Conservation (phyloP, 2,113 vertebrate species). For the Steatornis caripensis region DNA sequence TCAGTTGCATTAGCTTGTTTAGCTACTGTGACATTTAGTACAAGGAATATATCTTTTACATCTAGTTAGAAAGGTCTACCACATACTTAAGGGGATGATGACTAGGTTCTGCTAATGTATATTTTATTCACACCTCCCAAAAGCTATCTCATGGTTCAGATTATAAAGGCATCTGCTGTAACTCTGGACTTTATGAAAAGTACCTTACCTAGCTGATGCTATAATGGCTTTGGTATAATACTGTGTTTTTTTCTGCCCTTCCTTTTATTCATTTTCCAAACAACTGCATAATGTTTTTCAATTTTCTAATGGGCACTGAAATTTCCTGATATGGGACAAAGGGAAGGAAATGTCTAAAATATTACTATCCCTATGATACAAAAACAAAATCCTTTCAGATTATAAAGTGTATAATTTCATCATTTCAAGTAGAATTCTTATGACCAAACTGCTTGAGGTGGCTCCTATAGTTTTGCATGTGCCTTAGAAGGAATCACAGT, state of each 20-base stretch:
- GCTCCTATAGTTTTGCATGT: constrained; percentile 13
- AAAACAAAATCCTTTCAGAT: constrained; percentile 50
- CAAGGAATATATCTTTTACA: constrained; percentile 24
- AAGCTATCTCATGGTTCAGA: constrained; percentile 14
- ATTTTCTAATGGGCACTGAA: constrained; percentile 46
- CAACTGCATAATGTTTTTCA: constrained; percentile 22
- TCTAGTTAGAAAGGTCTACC: constrained; percentile 47
- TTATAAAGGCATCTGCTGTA: constrained; percentile 32
- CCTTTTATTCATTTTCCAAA: constrained; percentile 49
- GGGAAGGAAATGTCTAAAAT: constrained; percentile 23
- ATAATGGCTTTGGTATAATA: constrained; percentile 10
- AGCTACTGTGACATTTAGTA: constrained; percentile 64
- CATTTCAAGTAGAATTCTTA: constrained; percentile 48
- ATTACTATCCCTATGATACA: not conserved
- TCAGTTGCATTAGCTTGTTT: constrained; percentile 58
- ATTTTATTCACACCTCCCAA: constrained; percentile 45
- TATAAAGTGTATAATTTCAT: constrained; percentile 58
- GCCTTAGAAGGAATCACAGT: constrained; percentile 34
- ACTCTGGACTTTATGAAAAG: constrained; percentile 21
- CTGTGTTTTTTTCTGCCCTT: not conserved
- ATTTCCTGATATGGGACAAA: not conserved
- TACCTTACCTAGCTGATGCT: not conserved
- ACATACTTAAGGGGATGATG: constrained; percentile 46
- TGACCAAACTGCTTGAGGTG: constrained; percentile 43
- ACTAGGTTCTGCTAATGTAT: constrained; percentile 22